phyloP scores from a whole-genome alignment of 1,140 invertebrate genomes.

The Oppia nitens region DNA sequence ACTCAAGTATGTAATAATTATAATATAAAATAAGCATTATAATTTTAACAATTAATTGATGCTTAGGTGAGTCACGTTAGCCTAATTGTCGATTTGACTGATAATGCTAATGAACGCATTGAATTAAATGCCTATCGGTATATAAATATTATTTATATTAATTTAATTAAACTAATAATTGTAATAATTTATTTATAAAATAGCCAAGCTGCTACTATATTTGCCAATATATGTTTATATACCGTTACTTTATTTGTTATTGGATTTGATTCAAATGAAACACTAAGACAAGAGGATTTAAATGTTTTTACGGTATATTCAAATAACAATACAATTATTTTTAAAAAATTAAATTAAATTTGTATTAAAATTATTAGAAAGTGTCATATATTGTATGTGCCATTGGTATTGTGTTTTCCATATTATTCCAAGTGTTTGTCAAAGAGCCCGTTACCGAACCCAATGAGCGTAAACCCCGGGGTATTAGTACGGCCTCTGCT shows the following conservation, averaged over 20 bases:
- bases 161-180: no score
- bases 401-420: not conserved
- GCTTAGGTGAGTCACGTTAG: slow-evolving; percentile 64
- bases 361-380: not conserved
- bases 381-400: slow-evolving; percentile 5
- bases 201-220: slow-evolving; percentile 1
- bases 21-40: not conserved
- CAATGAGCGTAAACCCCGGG: no score
- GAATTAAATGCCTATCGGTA: slow-evolving; percentile 65
- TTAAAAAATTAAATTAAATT: not conserved
- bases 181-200: not conserved
- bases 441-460: not conserved
- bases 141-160: not conserved
- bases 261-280: not conserved
- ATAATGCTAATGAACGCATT: slow-evolving; percentile 45
- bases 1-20: slow-evolving; percentile 57
- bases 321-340: not conserved
- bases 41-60: not conserved
- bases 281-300: not conserved
- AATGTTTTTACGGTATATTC: slow-evolving; percentile 3
- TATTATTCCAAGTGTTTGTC: not conserved
- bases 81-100: slow-evolving; percentile 52
- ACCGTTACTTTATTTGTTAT: slow-evolving; percentile 4
- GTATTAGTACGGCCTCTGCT: no score
- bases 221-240: not conserved